phyloP scores from a whole-genome alignment of 2,888 invertebrate species.

The Rhagophthalmus giganteus region DNA sequence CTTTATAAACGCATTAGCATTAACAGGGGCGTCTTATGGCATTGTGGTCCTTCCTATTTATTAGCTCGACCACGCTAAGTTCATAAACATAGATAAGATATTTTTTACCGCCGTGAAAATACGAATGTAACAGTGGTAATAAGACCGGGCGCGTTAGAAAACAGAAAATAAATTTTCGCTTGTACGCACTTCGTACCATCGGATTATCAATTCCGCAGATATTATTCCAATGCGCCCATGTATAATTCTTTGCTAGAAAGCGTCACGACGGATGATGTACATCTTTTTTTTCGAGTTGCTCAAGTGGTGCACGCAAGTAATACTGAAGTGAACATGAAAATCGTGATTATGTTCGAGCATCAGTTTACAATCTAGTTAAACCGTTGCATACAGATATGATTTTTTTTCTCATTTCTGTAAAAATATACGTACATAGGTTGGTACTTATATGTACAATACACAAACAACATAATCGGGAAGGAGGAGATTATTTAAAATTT shows the following conservation, averaged over 20 bases:
- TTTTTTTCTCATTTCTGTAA: background rate
- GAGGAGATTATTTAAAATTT: background rate
- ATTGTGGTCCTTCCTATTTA: constrained; percentile 23
- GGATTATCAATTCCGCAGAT: too few relatives aligned
- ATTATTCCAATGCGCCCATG: too few relatives aligned
- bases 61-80: constrained; percentile 4
- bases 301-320: constrained; percentile 10
- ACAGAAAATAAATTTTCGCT: too few relatives aligned
- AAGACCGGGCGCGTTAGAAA: too few relatives aligned
- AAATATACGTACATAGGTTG: background rate
- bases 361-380: constrained; percentile 3
- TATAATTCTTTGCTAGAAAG: constrained; percentile 8
- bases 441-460: too few relatives aligned
- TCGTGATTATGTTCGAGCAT: constrained; percentile 8
- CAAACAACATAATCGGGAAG: too few relatives aligned
- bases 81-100: too few relatives aligned
- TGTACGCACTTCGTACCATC: too few relatives aligned
- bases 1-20: constrained; percentile 47
- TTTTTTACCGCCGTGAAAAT: too few relatives aligned
- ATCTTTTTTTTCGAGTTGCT: constrained; percentile 5
- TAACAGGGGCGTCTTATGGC: constrained; percentile 33
- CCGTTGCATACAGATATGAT: background rate
- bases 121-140: too few relatives aligned
- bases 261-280: constrained; percentile 7
- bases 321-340: constrained; percentile 7